These are phyloP conservation scores for Tarsius wallacei DNA, from an alignment of 2,797 vertebrate species.

Conservation along the genomic window DNA sequence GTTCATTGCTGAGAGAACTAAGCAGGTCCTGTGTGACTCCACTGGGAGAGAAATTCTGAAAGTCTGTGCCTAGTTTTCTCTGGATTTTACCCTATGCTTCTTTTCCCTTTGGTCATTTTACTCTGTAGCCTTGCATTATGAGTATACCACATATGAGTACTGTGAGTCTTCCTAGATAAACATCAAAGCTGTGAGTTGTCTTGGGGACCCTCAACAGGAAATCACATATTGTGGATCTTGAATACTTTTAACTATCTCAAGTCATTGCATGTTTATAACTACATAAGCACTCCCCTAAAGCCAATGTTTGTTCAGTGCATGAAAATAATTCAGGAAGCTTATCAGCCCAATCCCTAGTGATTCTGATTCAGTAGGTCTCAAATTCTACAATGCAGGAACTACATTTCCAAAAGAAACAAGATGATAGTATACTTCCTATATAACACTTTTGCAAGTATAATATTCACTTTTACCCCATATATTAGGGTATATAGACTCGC, in stretches of 20 bases:
- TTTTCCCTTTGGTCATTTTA: slow-evolving; percentile 27
- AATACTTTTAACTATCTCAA: neutral
- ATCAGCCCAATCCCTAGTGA: neutral
- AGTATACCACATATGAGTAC: neutral
- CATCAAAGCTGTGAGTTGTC: neutral
- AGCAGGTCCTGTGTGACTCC: neutral
- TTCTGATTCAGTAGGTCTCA: slow-evolving; percentile 29
- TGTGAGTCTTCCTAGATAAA: neutral
- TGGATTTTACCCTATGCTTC: neutral
- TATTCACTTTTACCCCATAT: neutral
- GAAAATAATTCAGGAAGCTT: neutral
- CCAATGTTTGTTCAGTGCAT: neutral
- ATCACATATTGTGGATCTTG: slow-evolving; percentile 3
- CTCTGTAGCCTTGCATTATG: neutral
- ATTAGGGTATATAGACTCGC: neutral
- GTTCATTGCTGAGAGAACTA: neutral
- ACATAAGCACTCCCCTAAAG: neutral
- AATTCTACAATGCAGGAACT: slow-evolving; percentile 38
- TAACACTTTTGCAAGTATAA: slow-evolving; percentile 29
- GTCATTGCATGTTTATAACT: neutral
- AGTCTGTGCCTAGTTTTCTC: neutral
- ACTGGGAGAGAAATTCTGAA: neutral
- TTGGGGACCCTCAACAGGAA: neutral
- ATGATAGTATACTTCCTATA: neutral
- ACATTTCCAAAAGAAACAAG: slow-evolving; percentile 36